These are phyloP conservation scores for Gila orcuttii DNA, from an alignment of 2,113 vertebrate species.

Conservation along the genomic window DNA sequence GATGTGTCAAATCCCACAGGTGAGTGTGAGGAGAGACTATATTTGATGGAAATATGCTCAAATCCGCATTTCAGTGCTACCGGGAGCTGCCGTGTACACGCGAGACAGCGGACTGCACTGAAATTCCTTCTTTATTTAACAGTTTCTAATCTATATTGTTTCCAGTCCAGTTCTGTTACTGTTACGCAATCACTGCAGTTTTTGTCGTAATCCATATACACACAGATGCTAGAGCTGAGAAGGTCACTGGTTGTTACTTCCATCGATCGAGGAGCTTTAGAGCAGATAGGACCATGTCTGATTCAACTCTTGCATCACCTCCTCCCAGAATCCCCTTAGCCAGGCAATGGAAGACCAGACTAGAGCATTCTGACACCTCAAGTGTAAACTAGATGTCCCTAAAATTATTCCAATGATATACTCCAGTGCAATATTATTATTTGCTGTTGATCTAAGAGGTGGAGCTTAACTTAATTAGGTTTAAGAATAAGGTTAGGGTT, in stretches of 20 bases:
- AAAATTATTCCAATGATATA: neutral
- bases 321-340: neutral
- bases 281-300: neutral
- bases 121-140: neutral
- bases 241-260: neutral
- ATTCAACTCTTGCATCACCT: neutral
- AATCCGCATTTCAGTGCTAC: neutral
- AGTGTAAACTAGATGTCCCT: neutral
- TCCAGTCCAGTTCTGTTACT: neutral
- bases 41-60: slow-evolving; percentile 6
- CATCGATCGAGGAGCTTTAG: neutral
- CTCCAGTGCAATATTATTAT: neutral
- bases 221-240: neutral
- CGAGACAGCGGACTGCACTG: neutral
- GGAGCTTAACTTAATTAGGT: too few species aligned
- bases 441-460: too few species aligned
- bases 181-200: neutral
- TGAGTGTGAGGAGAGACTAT: slow-evolving; percentile 15
- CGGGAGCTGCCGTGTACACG: neutral
- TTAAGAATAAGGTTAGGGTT: too few species aligned
- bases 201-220: neutral
- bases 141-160: neutral
- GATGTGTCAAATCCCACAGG: slow-evolving; percentile 46
- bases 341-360: neutral
- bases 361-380: neutral